phyloP scores from a whole-genome alignment of 2,797 vertebrate genomes.

The Salmo trutta region DNA sequence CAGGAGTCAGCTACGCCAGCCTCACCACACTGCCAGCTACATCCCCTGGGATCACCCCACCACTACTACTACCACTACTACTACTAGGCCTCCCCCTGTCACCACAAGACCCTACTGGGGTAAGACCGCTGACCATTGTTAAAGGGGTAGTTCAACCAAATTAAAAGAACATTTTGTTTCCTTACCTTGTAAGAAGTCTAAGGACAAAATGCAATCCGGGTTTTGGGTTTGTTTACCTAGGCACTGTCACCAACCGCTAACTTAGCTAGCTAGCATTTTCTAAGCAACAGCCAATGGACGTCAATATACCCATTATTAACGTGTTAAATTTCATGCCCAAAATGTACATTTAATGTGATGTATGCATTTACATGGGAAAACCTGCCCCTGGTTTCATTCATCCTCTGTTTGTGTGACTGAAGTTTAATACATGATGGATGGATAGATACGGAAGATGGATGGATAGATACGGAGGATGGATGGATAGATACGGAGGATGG shows the following conservation, averaged over 20 bases:
- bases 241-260: background rate
- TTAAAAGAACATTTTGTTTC: background rate
- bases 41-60: conserved; percentile 61
- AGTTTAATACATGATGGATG: background rate
- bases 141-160: background rate
- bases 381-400: background rate
- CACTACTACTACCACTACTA: conserved; percentile 38
- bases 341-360: background rate
- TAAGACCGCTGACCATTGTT: conserved; percentile 46
- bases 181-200: background rate
- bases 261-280: background rate
- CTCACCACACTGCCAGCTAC: conserved; percentile 67
- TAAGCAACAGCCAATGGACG: background rate
- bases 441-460: too few species aligned
- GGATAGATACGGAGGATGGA: too few species aligned
- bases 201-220: background rate
- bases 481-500: too few species aligned
- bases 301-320: background rate
- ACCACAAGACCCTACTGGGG: conserved; percentile 63
- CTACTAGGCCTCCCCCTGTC: conserved; percentile 39
- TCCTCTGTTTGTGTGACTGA: background rate
- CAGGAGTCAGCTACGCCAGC: conserved; percentile 69
- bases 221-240: background rate
- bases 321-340: too few species aligned
- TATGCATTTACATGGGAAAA: background rate